phyloP scores from a whole-genome alignment of 2,797 vertebrate species.

The Bovichtus diacanthus region DNA sequence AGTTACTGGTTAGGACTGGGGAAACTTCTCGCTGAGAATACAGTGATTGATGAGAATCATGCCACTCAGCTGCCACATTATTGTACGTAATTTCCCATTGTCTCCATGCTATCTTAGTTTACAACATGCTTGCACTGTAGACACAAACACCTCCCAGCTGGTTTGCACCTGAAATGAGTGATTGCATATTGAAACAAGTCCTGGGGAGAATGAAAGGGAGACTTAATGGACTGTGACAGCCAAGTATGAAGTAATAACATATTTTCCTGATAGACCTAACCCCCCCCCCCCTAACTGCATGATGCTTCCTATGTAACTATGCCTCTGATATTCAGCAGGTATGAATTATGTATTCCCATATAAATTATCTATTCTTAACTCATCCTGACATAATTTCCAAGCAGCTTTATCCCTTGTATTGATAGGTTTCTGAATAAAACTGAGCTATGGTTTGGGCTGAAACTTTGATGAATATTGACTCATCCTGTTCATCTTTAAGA shows the following conservation, averaged over 20 bases:
- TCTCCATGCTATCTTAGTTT: constrained; percentile 18
- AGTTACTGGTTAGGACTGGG: constrained; percentile 5
- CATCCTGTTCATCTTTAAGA: background rate
- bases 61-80: constrained; percentile 9
- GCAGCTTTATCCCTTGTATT: constrained; percentile 36
- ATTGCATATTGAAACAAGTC: constrained; percentile 57
- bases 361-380: constrained; percentile 67
- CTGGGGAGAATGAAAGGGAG: constrained; percentile 52
- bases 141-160: constrained; percentile 45
- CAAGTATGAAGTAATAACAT: constrained; percentile 71
- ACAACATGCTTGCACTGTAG: constrained; percentile 40
- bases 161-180: constrained; percentile 65
- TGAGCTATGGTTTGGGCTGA: constrained; percentile 31
- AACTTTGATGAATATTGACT: constrained; percentile 25
- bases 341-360: constrained; percentile 72
- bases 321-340: constrained; percentile 58
- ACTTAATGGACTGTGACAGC: constrained; percentile 72
- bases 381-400: constrained; percentile 60
- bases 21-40: background rate
- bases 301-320: constrained; percentile 51
- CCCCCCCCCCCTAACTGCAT: constrained; percentile 48
- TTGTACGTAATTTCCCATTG: constrained; percentile 17
- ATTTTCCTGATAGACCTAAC: constrained; percentile 59
- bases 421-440: constrained; percentile 33
- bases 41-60: constrained; percentile 23